These are phyloP conservation scores for Anarrhichthys ocellatus DNA, from an alignment of 2,113 vertebrate species.

Conservation along the genomic window DNA sequence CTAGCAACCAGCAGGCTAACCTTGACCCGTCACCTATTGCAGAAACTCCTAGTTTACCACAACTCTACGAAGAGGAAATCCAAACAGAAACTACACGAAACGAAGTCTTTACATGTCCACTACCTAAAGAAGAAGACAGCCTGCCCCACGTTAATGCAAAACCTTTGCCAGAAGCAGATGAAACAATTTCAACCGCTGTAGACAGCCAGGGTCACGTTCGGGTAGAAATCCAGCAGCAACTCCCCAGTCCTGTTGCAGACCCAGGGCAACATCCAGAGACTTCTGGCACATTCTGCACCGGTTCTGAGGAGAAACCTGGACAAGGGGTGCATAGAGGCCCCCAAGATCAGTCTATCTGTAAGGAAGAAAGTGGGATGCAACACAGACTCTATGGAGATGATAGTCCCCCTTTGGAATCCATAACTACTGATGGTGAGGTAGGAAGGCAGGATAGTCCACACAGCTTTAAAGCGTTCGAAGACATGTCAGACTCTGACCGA, in stretches of 20 bases:
- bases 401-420: neutral
- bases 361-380: neutral
- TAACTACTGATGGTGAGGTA: neutral
- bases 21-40: neutral
- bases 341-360: neutral
- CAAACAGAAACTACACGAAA: neutral
- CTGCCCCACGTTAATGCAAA: neutral
- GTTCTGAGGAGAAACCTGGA: neutral
- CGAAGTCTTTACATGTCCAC: neutral
- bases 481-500: neutral
- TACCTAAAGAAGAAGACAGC: neutral
- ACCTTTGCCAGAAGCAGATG: neutral
- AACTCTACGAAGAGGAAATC: neutral
- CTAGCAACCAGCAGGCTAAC: neutral
- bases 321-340: neutral
- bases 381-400: neutral
- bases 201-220: neutral
- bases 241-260: slow-evolving; percentile 16
- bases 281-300: neutral
- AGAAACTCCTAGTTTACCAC: neutral
- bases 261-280: slow-evolving; percentile 9
- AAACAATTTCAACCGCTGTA: neutral
- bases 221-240: neutral
- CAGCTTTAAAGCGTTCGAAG: neutral
- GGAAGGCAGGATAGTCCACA: neutral